Evolutionary conservation across 2,797 vertebrate species (phyloP).

Genomic region (Pseudomugil gertrudae): DNA sequence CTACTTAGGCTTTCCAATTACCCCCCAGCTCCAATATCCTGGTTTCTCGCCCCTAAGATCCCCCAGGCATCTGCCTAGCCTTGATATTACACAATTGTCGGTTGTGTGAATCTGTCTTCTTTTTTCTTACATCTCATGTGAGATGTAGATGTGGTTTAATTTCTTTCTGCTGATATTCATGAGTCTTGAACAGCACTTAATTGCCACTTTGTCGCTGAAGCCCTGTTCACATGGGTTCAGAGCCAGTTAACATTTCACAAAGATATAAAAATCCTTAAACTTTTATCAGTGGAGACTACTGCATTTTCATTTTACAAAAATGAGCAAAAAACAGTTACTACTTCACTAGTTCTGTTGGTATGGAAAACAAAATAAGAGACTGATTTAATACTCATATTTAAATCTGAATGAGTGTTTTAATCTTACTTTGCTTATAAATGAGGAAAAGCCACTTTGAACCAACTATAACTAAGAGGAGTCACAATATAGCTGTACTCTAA

Average conservation of each 20-base stretch:
- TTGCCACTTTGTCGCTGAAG: background rate
- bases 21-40: constrained; percentile 41
- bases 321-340: background rate
- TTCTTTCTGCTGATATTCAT: background rate
- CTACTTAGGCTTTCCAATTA: constrained; percentile 41
- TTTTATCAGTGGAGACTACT: background rate
- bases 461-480: no score
- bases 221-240: background rate
- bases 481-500: no score
- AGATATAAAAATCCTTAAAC: background rate
- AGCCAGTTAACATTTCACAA: background rate
- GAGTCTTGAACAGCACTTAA: background rate
- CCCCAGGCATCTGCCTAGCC: constrained; percentile 41
- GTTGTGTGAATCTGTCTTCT: constrained; percentile 4
- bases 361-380: background rate
- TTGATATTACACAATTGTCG: constrained; percentile 27
- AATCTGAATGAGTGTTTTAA: no score
- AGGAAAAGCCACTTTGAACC: no score
- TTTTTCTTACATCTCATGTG: background rate
- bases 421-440: no score
- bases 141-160: background rate
- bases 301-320: background rate
- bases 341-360: background rate
- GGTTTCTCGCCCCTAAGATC: constrained; percentile 13
- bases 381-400: no score